Percentiles rank a stretch among this genome's conserved stretches.
Conservation (phyloP, 53 echinoderm and acorn worm species). For the Holothuria leucospilota region DNA sequence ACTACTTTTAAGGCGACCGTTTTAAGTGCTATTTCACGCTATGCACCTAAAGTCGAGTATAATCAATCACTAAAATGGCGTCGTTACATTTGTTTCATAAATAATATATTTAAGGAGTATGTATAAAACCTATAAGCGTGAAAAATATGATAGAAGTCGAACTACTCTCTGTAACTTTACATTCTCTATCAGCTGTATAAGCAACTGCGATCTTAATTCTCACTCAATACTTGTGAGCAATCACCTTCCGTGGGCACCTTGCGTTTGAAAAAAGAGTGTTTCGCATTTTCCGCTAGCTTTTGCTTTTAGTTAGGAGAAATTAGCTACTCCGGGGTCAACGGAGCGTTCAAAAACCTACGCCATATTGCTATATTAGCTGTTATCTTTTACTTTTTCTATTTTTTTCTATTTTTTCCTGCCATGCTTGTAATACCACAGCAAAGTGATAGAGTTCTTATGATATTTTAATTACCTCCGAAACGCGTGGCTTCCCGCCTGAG, state of each 20-base stretch:
- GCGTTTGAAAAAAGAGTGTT: constrained; percentile 24
- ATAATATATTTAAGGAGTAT: too few relatives aligned
- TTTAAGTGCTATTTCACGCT: too few relatives aligned
- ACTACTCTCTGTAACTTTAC: too few relatives aligned
- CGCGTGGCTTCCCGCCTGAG: constrained; percentile 46
- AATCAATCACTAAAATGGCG: too few relatives aligned
- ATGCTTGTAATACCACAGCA: constrained; percentile 32
- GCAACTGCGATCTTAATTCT: too few relatives aligned
- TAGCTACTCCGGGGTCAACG: constrained; percentile 22
- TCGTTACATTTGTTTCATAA: too few relatives aligned
- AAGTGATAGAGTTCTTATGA: constrained; percentile 50
- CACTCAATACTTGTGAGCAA: too few relatives aligned
- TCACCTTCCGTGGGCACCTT: not conserved
- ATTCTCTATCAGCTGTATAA: too few relatives aligned
- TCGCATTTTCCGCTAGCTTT: constrained; percentile 45
- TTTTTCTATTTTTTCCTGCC: not conserved
- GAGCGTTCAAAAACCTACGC: constrained; percentile 21
- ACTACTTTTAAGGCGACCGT: too few relatives aligned
- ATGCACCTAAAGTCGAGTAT: too few relatives aligned
- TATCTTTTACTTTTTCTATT: constrained; percentile 11
- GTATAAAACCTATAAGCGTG: too few relatives aligned
- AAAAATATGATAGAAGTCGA: too few relatives aligned
- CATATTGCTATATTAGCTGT: constrained; percentile 43
- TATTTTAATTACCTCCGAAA: constrained; percentile 51
- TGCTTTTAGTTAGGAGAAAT: not conserved